These are phyloP conservation scores for Carabus problematicus DNA, from an alignment of 2,888 invertebrate genomes.

Conservation along the genomic window DNA sequence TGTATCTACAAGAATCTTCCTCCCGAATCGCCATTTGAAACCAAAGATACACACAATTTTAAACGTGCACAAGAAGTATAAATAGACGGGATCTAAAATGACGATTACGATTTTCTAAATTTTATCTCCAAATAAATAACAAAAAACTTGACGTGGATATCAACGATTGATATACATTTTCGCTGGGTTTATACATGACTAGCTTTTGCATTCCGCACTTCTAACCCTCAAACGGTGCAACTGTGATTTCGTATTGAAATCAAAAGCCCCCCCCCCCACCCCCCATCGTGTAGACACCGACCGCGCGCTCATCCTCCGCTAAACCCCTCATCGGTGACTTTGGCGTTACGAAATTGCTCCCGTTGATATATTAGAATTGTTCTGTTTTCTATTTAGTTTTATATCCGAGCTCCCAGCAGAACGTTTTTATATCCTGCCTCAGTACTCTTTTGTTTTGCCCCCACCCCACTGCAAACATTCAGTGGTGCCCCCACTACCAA, in stretches of 20 bases:
- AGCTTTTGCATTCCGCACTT: not conserved
- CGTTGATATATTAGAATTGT: conserved; percentile 50
- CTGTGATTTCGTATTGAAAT: conserved; percentile 29
- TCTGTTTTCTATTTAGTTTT: conserved; percentile 50
- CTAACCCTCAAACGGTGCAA: conserved; percentile 15
- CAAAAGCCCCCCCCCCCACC: conserved; percentile 26
- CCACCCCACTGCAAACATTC: no score
- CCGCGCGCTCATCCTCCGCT: not conserved
- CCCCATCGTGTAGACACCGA: not conserved
- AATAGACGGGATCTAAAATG: no score
- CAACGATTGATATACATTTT: no score
- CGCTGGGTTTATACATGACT: no score
- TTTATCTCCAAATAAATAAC: no score
- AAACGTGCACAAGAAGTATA: no score
- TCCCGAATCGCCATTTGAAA: no score
- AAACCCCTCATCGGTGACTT: conserved; percentile 2
- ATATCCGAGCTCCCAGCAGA: conserved; percentile 25
- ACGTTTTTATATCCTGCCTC: conserved; percentile 13
- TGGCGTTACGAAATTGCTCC: conserved; percentile 30
- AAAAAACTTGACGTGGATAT: no score
- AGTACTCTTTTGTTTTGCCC: not conserved
- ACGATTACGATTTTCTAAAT: no score
- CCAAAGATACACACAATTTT: no score
- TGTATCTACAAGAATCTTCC: no score
- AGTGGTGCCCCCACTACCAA: no score